These are phyloP conservation scores for Dicerorhinus sumatrensis DNA, from an alignment of 2,113 vertebrate species.

Conservation along the genomic window DNA sequence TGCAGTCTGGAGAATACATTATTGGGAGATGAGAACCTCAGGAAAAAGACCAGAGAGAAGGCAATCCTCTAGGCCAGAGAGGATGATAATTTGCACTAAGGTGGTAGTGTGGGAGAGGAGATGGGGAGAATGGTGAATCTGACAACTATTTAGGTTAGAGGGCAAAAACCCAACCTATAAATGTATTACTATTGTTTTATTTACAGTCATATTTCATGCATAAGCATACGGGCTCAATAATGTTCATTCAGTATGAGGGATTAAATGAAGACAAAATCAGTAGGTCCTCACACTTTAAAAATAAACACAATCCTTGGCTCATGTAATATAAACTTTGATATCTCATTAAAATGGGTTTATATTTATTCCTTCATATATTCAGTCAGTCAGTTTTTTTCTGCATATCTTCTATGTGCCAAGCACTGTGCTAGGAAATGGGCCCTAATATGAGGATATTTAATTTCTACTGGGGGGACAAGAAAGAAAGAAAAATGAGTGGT, in stretches of 20 bases:
- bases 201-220: background rate
- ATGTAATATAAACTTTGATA: background rate
- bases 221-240: background rate
- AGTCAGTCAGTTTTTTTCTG: background rate
- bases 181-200: background rate
- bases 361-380: background rate
- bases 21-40: background rate
- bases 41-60: background rate
- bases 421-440: background rate
- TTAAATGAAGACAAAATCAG: constrained; percentile 19
- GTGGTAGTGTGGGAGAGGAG: background rate
- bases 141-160: background rate
- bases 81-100: background rate
- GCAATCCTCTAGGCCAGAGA: background rate
- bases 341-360: constrained; percentile 30
- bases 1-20: background rate
- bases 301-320: background rate
- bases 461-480: background rate
- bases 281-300: background rate
- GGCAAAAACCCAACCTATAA: background rate
- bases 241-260: background rate
- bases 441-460: background rate
- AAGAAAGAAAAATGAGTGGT: background rate
- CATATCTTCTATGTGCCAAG: background rate
- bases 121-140: background rate